These are phyloP conservation scores for Elanoides forficatus DNA, from an alignment of 2,113 vertebrate genomes.

Conservation along the genomic window DNA sequence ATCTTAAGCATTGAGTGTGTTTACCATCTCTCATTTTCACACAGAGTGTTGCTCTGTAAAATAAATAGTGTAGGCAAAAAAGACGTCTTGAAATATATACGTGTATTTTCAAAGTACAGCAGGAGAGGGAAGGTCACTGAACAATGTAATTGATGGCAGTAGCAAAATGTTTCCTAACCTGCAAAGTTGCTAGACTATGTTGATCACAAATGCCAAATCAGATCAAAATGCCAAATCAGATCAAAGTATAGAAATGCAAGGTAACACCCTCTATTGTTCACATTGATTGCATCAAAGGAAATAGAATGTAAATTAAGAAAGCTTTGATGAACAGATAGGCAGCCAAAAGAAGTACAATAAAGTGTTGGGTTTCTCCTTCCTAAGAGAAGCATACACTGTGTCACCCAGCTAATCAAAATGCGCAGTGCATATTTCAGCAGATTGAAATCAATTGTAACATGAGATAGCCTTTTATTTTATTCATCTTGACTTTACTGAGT, in stretches of 20 bases:
- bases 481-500: slow-evolving; percentile 60
- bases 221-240: slow-evolving; percentile 50
- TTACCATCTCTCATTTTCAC: slow-evolving; percentile 56
- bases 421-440: slow-evolving; percentile 47
- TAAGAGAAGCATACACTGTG: background rate
- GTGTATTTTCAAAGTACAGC: slow-evolving; percentile 46
- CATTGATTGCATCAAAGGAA: slow-evolving; percentile 47
- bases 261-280: slow-evolving; percentile 47
- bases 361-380: background rate
- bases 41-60: background rate
- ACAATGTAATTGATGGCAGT: slow-evolving; percentile 46
- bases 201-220: slow-evolving; percentile 36
- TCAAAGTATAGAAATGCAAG: slow-evolving; percentile 49
- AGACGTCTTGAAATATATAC: slow-evolving; percentile 56
- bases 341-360: slow-evolving; percentile 35
- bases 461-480: slow-evolving; percentile 68
- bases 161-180: slow-evolving; percentile 36
- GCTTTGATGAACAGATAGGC: slow-evolving; percentile 53
- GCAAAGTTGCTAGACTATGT: background rate
- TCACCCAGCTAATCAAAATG: slow-evolving; percentile 56
- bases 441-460: slow-evolving; percentile 70
- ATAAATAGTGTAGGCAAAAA: slow-evolving; percentile 35
- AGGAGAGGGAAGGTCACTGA: slow-evolving; percentile 49
- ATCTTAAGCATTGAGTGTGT: slow-evolving; percentile 45
- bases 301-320: slow-evolving; percentile 60